Base-by-base conservation (phyloP, 92 coral and sea anemone genomes). In the Bergia puertoricense region DNA sequence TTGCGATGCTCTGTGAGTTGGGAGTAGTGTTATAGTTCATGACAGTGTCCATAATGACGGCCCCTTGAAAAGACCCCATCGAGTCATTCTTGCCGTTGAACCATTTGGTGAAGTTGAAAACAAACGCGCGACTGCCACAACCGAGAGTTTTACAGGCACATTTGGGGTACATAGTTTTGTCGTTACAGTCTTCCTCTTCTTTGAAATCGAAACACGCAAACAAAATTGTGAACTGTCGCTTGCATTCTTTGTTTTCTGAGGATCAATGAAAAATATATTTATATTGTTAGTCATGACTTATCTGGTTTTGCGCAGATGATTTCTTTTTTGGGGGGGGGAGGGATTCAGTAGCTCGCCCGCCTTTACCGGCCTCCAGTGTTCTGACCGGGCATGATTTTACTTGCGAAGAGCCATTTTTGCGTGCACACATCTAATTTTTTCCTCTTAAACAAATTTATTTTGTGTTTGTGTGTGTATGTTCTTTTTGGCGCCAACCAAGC, bases 181-280 rank as follows among this genome's bases (percentile, higher is more conserved):
- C 11, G 9, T 42, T 80, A 36, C 89, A 85, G 23, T 86, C 22
- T 41, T 92, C 94, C 94, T 92, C 86, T 74, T 94, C 97, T 37
- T 94, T 95, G 62, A 92, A 94, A 59, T 94, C 95, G 79, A 92
- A 94, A 40, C 94, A 91, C 48, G 92, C 95, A 30, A 92, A 94
- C 86, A 92, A 36, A 16, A 94, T 82, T 42, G 95, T 90, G 85
- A 90, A 90, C 42, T 90, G 81, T n/a, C 90, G 90, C 15, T 86
- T 40, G 67, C 94, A 91, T 40, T 51, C 78, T 30, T 81, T 83
- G 69, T 56, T 76, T 74, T 77, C 89, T 86, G 66, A 30, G 67
- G 38, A 14, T 30, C n/a, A 37, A 46, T 79, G 40, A 50, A 76
- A 11, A 79, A 30, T 30, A 30, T 30, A 30, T 30, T 30, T 30